Evolutionary conservation across 2,888 invertebrate genomes (phyloP), one percentile per base, ranked within the genome.

Genomic region (Cosmorhoe ocellata): DNA sequence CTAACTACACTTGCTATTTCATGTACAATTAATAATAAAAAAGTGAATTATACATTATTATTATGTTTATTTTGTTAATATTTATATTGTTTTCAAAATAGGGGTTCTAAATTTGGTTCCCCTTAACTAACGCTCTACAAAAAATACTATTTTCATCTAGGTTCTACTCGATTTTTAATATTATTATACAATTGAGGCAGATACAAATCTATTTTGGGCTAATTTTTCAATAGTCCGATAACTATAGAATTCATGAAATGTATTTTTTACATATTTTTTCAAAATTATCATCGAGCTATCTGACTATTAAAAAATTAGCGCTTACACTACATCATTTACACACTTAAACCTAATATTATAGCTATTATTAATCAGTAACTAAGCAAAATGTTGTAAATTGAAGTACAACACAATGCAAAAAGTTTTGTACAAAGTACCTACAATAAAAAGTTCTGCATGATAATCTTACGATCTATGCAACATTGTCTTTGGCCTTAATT

Each of bases 401-500:
- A 18, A 18, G 18, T 18, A 18, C 18, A 18, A 18, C 18, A 24
- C 24, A 24, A 4, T 24, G 24, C 5, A 24, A 24, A 7, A 24
- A 18, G 18, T 18, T 18, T 18, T 18, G 18, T 18, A 18, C 18
- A n/a, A n/a, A n/a, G 3, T 18, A 18, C 30, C 31, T 46, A 54
- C 22, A 43, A 39, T 47, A 9, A 42, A 32, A 49, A 42, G 30
- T 39, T 49, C 13, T 10, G 33, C 31, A 22, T 32, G 34, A 30
- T 5, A 42, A 18, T 10, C 28, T n/a, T n/a, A n/a, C n/a, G n/a
- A n/a, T n/a, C n/a, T n/a, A n/a, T n/a, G n/a, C 12, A 34, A 43
- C 43, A 51, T 59, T 63, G 54, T 74, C 74, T 74, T 74, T 74
- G 74, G 74, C 65, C 57, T 62, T 64, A 59, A 56, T 58, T 55